Evolutionary conservation across 2,797 vertebrate species (phyloP).

Genomic region (Epinephelus awoara): DNA sequence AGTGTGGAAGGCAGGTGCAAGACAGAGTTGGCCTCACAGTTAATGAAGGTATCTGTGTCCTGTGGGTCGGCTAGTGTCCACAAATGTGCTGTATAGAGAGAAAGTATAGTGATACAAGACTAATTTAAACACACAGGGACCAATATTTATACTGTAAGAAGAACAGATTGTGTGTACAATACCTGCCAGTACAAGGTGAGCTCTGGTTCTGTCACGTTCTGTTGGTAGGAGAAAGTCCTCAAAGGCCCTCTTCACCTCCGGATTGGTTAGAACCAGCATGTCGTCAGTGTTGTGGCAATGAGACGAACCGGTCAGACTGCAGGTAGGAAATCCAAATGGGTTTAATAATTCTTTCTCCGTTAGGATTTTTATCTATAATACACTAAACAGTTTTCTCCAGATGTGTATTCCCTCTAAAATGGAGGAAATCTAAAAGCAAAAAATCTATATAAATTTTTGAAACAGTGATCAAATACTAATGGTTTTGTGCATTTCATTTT

Average conservation of each 20-base stretch:
- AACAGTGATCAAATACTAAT: no score
- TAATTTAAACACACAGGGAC: background rate
- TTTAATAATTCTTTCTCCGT: background rate
- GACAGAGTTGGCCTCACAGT: constrained; percentile 84
- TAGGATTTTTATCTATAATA: background rate
- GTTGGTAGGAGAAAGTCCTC: constrained; percentile 83
- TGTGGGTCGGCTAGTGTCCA: constrained; percentile 86
- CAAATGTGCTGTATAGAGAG: constrained; percentile 74
- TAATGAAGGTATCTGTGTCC: constrained; percentile 83
- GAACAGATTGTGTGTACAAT: background rate
- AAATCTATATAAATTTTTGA: no score
- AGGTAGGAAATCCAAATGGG: constrained; percentile 2
- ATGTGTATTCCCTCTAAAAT: background rate
- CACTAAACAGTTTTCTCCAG: background rate
- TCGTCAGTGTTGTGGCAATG: constrained; percentile 78
- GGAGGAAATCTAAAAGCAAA: background rate
- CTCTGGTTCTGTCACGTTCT: constrained; percentile 72
- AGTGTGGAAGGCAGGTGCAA: constrained; percentile 86
- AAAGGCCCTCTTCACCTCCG: constrained; percentile 84
- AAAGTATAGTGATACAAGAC: background rate
- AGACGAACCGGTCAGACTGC: constrained; percentile 85
- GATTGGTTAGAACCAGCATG: constrained; percentile 81
- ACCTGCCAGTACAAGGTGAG: constrained; percentile 87
- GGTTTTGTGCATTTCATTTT: background rate
- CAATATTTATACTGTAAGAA: background rate